Conservation (phyloP, 2,888 invertebrate genomes). For the Drosophila falleni region DNA sequence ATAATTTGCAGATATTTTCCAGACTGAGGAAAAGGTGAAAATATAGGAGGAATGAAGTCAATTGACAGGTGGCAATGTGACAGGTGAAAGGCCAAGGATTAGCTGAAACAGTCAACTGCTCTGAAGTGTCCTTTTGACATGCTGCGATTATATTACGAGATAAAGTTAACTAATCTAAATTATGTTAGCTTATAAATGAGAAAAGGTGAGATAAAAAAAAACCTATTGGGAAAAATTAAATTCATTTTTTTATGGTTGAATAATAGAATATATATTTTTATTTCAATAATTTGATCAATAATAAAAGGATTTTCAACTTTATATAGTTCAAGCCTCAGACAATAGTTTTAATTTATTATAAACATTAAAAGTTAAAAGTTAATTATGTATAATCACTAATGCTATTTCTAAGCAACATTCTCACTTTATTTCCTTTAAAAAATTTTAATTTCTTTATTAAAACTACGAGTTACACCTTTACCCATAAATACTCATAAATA, state of each 20-base stretch:
- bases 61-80: conserved; percentile 1
- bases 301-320: too few relatives aligned
- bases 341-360: too few relatives aligned
- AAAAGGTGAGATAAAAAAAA: not conserved
- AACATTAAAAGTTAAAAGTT: too few relatives aligned
- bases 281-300: too few relatives aligned
- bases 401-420: too few relatives aligned
- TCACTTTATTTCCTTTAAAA: not conserved
- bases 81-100: conserved; percentile 14
- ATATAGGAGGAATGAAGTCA: too few relatives aligned
- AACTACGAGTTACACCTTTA: not conserved
- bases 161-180: not conserved
- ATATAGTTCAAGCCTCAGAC: too few relatives aligned
- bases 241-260: too few relatives aligned
- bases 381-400: too few relatives aligned
- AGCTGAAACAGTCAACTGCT: conserved; percentile 21
- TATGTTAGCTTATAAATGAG: not conserved
- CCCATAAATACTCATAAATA: not conserved
- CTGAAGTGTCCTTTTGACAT: conserved; percentile 3
- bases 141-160: conserved; percentile 2
- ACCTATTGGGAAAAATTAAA: too few relatives aligned
- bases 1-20: conserved; percentile 39
- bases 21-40: not conserved
- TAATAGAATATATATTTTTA: too few relatives aligned
- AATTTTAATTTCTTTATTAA: not conserved